Evolutionary conservation across 2,888 invertebrate genomes (phyloP).

Genomic region (Coleophora flavipennella): DNA sequence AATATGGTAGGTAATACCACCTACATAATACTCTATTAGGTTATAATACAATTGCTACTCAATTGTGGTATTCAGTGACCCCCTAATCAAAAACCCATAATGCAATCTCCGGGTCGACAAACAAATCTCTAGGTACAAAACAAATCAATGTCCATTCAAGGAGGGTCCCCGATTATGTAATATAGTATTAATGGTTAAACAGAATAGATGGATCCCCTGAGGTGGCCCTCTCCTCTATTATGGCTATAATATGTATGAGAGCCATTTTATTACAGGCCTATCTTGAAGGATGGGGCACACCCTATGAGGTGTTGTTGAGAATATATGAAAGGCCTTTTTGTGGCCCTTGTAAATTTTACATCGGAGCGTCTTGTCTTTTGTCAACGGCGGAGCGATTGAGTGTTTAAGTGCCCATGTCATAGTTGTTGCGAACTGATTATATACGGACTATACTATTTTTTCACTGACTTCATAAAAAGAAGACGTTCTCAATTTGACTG

Average conservation of each 20-base stretch:
- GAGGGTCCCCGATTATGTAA: slow-evolving; percentile 30
- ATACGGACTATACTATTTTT: too few species aligned
- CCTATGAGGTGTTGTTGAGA: slow-evolving; percentile 38
- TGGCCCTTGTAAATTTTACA: slow-evolving; percentile 39
- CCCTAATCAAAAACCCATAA: too few species aligned
- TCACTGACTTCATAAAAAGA: too few species aligned
- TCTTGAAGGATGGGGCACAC: slow-evolving; percentile 45
- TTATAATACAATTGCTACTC: slow-evolving; percentile 15
- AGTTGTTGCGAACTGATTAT: too few species aligned
- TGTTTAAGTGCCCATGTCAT: neutral
- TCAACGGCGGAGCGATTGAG: neutral
- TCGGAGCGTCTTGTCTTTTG: slow-evolving; percentile 14
- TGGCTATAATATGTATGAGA: slow-evolving; percentile 57
- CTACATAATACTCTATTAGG: too few species aligned
- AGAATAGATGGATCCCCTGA: slow-evolving; percentile 58
- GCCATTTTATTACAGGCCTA: slow-evolving; percentile 56
- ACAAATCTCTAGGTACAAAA: slow-evolving; percentile 12
- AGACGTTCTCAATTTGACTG: too few species aligned
- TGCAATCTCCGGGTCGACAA: neutral
- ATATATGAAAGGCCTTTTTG: slow-evolving; percentile 49
- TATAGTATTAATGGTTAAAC: slow-evolving; percentile 56
- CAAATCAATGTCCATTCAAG: slow-evolving; percentile 18
- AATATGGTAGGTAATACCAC: too few species aligned
- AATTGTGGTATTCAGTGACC: too few species aligned
- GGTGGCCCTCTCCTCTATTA: slow-evolving; percentile 47